phyloP scores from a whole-genome alignment of 2,113 vertebrate genomes.

The Ancistrus triradiatus region DNA sequence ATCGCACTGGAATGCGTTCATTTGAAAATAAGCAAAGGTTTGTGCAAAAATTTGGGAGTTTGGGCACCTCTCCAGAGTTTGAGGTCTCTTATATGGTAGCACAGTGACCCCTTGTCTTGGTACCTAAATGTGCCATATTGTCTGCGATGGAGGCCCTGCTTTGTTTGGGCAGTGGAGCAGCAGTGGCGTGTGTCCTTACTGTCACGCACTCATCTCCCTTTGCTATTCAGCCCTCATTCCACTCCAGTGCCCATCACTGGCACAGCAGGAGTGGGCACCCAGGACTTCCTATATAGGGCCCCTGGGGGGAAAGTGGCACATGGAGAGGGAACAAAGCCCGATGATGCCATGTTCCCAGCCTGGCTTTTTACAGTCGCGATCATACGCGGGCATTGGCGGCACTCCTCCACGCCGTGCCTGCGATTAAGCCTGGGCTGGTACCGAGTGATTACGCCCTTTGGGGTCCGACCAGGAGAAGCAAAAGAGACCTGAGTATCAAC shows the following conservation, averaged over 20 bases:
- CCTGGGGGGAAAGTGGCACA: slow-evolving; percentile 3
- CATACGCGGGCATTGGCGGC: slow-evolving; percentile 37
- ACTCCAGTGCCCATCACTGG: not conserved
- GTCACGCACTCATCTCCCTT: slow-evolving; percentile 26
- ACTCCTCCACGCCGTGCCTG: slow-evolving; percentile 48
- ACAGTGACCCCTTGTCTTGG: too few species aligned
- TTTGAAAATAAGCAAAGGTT: too few species aligned
- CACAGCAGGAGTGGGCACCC: not conserved
- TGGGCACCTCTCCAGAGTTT: too few species aligned
- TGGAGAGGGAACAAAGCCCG: slow-evolving; percentile 5
- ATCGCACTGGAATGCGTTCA: too few species aligned
- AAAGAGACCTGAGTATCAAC: slow-evolving; percentile 30
- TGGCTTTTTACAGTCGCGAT: slow-evolving; percentile 31
- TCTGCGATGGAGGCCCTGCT: not conserved
- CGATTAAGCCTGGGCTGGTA: slow-evolving; percentile 39
- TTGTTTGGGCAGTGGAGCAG: not conserved
- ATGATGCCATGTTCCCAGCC: slow-evolving; percentile 42
- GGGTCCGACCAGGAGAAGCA: slow-evolving; percentile 19
- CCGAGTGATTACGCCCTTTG: slow-evolving; percentile 35
- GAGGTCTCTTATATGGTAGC: too few species aligned
- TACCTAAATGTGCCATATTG: too few species aligned
- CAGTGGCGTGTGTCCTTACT: not conserved
- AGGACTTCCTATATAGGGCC: not conserved
- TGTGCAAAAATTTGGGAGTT: too few species aligned
- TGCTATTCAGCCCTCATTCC: slow-evolving; percentile 14